These are phyloP conservation scores for Heliconius cydno DNA, from an alignment of 2,888 invertebrate species.

Conservation along the genomic window DNA sequence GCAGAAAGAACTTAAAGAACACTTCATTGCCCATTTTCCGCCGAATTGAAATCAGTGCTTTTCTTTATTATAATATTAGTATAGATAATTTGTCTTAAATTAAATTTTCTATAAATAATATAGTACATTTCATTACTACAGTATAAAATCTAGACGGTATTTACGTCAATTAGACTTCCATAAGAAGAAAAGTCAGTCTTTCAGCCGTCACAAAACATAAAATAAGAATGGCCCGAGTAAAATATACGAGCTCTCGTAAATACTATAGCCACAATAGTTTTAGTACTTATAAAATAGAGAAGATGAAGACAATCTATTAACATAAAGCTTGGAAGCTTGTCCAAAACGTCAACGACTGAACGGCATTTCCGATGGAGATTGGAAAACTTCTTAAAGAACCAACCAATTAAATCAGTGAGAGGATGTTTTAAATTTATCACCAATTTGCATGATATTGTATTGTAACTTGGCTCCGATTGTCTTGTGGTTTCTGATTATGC, in stretches of 20 bases:
- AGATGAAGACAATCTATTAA: slow-evolving; percentile 10
- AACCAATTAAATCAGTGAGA: slow-evolving; percentile 64
- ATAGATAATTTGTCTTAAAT: too few relatives aligned
- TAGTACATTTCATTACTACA: neutral
- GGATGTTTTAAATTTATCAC: slow-evolving; percentile 41
- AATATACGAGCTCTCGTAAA: slow-evolving; percentile 17
- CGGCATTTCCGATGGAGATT: slow-evolving; percentile 66
- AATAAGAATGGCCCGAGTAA: neutral
- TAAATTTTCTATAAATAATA: neutral
- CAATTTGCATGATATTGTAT: slow-evolving; percentile 37
- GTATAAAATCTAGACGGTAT: neutral
- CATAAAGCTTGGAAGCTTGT: slow-evolving; percentile 2
- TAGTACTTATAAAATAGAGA: slow-evolving; percentile 9
- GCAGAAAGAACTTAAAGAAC: too few relatives aligned
- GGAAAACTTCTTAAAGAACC: slow-evolving; percentile 70
- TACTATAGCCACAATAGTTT: slow-evolving; percentile 12
- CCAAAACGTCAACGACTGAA: slow-evolving; percentile 23
- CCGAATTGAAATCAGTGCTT: too few relatives aligned
- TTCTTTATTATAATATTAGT: too few relatives aligned
- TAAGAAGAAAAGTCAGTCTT: neutral
- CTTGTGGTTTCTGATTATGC: slow-evolving; percentile 4
- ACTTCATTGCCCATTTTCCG: too few relatives aligned
- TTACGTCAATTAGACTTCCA: neutral
- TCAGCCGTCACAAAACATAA: neutral
- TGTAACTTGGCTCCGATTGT: slow-evolving; percentile 17